Percentiles rank a stretch among this genome's conserved stretches.
Conservation (phyloP, 92 coral and sea anemone genomes). For the Palythoa heliodiscus region DNA sequence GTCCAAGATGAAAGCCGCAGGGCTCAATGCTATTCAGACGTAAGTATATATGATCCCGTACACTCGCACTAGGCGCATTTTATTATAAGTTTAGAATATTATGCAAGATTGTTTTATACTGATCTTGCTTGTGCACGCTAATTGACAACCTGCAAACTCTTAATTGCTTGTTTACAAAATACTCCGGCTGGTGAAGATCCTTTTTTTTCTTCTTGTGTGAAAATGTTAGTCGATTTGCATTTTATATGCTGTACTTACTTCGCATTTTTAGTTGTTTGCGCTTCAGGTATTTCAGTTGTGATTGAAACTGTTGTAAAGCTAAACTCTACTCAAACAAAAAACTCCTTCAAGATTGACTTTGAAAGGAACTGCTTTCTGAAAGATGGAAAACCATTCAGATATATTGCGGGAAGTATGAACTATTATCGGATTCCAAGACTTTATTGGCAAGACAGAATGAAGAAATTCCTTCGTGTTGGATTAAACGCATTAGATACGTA, state of each 20-base stretch:
- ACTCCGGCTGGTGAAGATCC: no score
- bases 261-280: neutral
- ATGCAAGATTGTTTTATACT: neutral
- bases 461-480: slow-evolving; percentile 15
- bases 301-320: neutral
- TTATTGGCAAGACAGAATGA: slow-evolving; percentile 37
- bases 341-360: slow-evolving; percentile 28
- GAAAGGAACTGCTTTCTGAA: slow-evolving; percentile 37
- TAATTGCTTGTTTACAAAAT: neutral
- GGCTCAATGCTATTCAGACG: slow-evolving; percentile 82
- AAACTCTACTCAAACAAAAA: neutral
- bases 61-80: neutral
- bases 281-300: neutral
- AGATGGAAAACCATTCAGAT: slow-evolving; percentile 40
- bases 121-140: neutral
- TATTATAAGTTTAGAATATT: neutral
- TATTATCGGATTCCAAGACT: slow-evolving; percentile 16
- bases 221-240: neutral
- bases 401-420: slow-evolving; percentile 41
- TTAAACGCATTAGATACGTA: slow-evolving; percentile 34
- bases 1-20: slow-evolving; percentile 77
- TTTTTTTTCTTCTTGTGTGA: neutral
- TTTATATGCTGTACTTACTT: neutral
- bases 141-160: neutral
- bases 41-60: slow-evolving; percentile 34